phyloP scores from a whole-genome alignment of 2,888 invertebrate species.

The Melangyna quadrimaculata region DNA sequence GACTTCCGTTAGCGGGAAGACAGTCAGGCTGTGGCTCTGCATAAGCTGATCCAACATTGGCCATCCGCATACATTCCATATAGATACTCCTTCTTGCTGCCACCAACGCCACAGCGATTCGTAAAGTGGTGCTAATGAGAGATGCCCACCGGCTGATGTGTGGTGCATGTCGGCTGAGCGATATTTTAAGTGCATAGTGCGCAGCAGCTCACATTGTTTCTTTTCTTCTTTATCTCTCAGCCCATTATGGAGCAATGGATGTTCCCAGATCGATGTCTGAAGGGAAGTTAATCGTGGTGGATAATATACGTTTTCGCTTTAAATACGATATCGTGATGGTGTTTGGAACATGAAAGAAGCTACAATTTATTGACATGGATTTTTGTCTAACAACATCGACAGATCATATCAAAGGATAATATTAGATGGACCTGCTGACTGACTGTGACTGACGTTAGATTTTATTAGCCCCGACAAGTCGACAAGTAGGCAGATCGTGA shows the following conservation, averaged over 20 bases:
- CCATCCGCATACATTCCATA: background rate
- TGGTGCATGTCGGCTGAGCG: slow-evolving; percentile 40
- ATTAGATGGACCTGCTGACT: slow-evolving; percentile 19
- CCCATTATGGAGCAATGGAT: slow-evolving; percentile 62
- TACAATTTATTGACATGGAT: slow-evolving; percentile 46
- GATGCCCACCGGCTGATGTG: slow-evolving; percentile 63
- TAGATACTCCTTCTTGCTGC: background rate
- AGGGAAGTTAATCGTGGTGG: slow-evolving; percentile 48
- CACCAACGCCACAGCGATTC: background rate
- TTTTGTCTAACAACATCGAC: slow-evolving; percentile 40
- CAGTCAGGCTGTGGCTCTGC: background rate
- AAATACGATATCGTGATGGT: slow-evolving; percentile 62
- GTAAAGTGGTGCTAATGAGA: slow-evolving; percentile 70
- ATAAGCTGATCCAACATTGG: background rate
- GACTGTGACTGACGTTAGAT: slow-evolving; percentile 61
- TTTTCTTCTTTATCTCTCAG: slow-evolving; percentile 35
- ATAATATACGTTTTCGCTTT: slow-evolving; percentile 49
- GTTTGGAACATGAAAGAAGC: slow-evolving; percentile 60
- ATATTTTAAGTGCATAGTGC: slow-evolving; percentile 47
- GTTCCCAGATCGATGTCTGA: slow-evolving; percentile 42
- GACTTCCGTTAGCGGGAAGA: slow-evolving; percentile 57
- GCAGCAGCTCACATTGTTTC: slow-evolving; percentile 43
- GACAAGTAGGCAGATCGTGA: slow-evolving; percentile 24
- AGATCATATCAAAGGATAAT: slow-evolving; percentile 50
- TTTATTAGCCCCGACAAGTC: slow-evolving; percentile 44